Base-by-base conservation (phyloP, 2,797 vertebrate genomes). In the Gymnopithys bicolor region DNA sequence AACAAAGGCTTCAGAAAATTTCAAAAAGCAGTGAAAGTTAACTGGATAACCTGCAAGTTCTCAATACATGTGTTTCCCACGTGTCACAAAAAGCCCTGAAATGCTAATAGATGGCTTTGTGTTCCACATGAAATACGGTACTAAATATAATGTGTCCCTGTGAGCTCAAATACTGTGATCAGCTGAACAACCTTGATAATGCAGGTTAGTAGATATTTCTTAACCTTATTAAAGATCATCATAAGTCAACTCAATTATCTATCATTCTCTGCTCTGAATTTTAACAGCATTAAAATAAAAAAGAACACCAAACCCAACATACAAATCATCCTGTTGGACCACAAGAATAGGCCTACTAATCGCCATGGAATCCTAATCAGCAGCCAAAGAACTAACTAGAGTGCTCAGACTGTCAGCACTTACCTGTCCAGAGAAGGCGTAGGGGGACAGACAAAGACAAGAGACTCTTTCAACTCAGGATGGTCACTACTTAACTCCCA, bases 351-450 rank as follows among this genome's bases (percentile, higher is more conserved):
- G 39, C 10, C 39, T 70, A 84, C 24, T 22, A 52, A 64, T 64
- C 94, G 95, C 84, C n/a, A 69, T 19, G 27, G 90, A 97, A 94
- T 86, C 62, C 90, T 98, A 96, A 98, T 97, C 97, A 98, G 94
- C 90, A 94, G 94, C 69, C 91, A 93, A 86, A 95, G 84, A 97
- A 95, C 94, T 58, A 97, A 94, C 89, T 48, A 35, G 84, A 96
- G 90, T 68, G 89, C 82, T 97, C 71, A 85, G 83, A 96, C 70
- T 91, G 58, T 92, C 92, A 89, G 87, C 43, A 94, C 94, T 94
- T 97, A 94, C 16, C 41, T 4, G 16, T 66, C 16, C 35, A 69
- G n/a, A 84, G 66, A 75, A 66, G 4, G 27, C 24, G 10, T 10
- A 79, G 19, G 12, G 41, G 4, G 52, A 56, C 8, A 56, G 24